A percentile compares a stretch with the other conserved stretches of the same genome.
These are phyloP conservation scores for Drosophila seguyi DNA, from an alignment of 1,140 invertebrate genomes.

Conservation along the genomic window DNA sequence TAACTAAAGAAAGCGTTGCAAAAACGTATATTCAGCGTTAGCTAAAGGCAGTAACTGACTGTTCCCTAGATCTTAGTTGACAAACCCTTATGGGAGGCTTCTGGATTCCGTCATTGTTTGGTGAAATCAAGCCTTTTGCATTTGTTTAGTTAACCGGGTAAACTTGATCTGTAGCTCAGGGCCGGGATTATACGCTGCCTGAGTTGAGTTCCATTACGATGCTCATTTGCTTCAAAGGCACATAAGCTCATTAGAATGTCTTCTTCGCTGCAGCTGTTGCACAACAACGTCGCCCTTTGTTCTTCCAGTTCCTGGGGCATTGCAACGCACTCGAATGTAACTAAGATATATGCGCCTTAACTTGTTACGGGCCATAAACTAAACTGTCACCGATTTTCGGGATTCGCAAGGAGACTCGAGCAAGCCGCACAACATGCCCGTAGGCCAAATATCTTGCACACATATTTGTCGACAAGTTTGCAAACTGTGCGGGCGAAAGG, in stretches of 20 bases:
- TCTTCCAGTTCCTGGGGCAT: conserved; percentile 23
- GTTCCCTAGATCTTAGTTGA: no score
- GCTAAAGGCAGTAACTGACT: no score
- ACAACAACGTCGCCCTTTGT: conserved; percentile 9
- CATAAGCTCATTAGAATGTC: conserved; percentile 48
- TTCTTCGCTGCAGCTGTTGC: conserved; percentile 5
- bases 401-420: conserved; percentile 11
- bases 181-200: neutral
- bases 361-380: conserved; percentile 68
- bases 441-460: conserved; percentile 62
- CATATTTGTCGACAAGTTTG: conserved; percentile 67
- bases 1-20: neutral
- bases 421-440: conserved; percentile 36
- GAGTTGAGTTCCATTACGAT: neutral
- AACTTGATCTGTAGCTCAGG: conserved; percentile 5
- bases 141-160: conserved; percentile 4
- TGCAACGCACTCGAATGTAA: conserved; percentile 57
- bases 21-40: no score
- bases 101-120: conserved; percentile 6
- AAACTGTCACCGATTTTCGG: conserved; percentile 68
- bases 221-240: conserved; percentile 28
- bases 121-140: neutral
- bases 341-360: conserved; percentile 61
- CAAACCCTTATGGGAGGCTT: neutral
- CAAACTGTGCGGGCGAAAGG: conserved; percentile 21